Evolutionary conservation across 2,113 vertebrate genomes (phyloP).

Genomic region (Melierax canorus): DNA sequence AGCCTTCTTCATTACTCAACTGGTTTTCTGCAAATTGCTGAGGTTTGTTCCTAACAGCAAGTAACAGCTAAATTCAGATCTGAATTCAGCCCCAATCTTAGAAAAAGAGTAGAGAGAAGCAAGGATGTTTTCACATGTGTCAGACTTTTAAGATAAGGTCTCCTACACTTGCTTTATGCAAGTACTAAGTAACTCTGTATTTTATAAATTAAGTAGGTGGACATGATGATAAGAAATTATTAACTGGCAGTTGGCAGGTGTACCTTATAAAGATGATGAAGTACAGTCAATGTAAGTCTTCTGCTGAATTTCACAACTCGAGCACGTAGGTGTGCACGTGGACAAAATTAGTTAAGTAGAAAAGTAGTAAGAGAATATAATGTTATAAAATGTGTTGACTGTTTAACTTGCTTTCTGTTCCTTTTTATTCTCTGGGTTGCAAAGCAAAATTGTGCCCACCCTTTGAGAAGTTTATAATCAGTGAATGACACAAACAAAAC

Average conservation of each 20-base stretch:
- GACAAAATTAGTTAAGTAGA: slow-evolving; percentile 21
- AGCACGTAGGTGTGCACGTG: neutral
- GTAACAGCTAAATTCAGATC: neutral
- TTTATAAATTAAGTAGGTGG: slow-evolving; percentile 54
- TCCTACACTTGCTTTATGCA: slow-evolving; percentile 44
- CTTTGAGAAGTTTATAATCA: neutral
- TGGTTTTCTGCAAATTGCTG: neutral
- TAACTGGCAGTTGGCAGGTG: slow-evolving; percentile 35
- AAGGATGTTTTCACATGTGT: neutral
- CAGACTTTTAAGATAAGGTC: slow-evolving; percentile 21
- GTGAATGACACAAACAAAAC: neutral
- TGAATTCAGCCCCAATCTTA: neutral
- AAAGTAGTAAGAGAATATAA: slow-evolving; percentile 19
- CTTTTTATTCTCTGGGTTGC: neutral
- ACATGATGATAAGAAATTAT: slow-evolving; percentile 42
- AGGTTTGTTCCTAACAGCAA: neutral
- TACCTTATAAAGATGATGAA: slow-evolving; percentile 10
- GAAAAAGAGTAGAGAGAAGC: neutral
- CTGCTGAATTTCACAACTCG: slow-evolving; percentile 36
- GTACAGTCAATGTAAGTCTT: neutral
- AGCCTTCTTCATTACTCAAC: neutral
- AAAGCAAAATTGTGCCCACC: neutral
- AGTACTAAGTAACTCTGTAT: slow-evolving; percentile 33
- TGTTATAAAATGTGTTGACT: neutral
- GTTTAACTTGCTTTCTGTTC: neutral